Evolutionary conservation across 2,888 invertebrate genomes (phyloP).

Genomic region (Allygus modestus): DNA sequence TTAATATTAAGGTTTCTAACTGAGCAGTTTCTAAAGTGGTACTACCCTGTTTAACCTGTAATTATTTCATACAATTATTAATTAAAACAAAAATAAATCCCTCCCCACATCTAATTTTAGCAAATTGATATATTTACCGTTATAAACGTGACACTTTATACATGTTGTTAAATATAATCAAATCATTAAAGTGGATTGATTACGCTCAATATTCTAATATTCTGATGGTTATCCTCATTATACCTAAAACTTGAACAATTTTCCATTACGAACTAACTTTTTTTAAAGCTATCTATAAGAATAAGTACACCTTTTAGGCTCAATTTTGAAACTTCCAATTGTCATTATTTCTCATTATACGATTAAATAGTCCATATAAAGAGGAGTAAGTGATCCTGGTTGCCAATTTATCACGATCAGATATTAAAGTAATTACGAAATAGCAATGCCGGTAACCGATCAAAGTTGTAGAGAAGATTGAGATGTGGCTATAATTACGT

Average conservation of each 20-base stretch:
- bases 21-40: too few relatives aligned
- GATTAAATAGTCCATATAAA: conserved; percentile 1
- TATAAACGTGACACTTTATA: too few relatives aligned
- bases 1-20: too few relatives aligned
- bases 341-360: background rate
- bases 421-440: background rate
- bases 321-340: background rate
- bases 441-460: background rate
- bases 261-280: background rate
- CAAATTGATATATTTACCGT: too few relatives aligned
- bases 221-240: too few relatives aligned
- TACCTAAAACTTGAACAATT: background rate
- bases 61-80: too few relatives aligned
- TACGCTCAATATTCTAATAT: too few relatives aligned
- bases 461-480: background rate
- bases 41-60: too few relatives aligned
- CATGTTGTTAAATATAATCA: too few relatives aligned
- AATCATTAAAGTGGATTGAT: too few relatives aligned
- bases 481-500: background rate
- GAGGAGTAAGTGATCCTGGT: background rate
- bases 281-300: background rate
- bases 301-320: background rate
- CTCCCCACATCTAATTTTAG: too few relatives aligned
- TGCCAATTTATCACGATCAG: background rate
- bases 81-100: too few relatives aligned